Evolutionary conservation across 2,888 invertebrate species (phyloP).

Genomic region (Cancer borealis): DNA sequence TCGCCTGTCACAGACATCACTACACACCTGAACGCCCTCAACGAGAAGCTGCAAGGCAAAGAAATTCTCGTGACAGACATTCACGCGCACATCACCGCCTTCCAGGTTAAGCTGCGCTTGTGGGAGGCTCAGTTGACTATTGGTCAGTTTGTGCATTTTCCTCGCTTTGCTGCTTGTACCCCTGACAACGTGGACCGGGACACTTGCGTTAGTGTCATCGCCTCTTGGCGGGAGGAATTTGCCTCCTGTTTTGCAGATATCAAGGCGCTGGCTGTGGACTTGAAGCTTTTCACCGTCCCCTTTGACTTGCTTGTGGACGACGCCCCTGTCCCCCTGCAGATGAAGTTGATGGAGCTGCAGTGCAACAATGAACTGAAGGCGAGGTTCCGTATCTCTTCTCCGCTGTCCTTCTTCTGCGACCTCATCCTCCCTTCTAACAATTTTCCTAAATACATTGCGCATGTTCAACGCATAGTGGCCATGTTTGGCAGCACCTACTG

Average conservation of each 20-base stretch:
- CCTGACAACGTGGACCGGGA: too few species aligned
- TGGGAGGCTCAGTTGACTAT: too few species aligned
- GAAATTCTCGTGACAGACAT: too few species aligned
- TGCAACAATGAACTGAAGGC: conserved; percentile 56
- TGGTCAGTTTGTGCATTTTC: too few species aligned
- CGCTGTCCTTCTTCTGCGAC: conserved; percentile 16
- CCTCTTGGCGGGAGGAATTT: conserved; percentile 15
- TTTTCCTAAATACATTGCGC: neutral
- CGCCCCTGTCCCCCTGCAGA: conserved; percentile 58
- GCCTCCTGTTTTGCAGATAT: conserved; percentile 8
- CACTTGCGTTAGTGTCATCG: too few species aligned
- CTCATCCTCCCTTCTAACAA: neutral
- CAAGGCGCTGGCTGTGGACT: conserved; percentile 31
- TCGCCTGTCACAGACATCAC: too few species aligned
- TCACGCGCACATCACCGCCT: too few species aligned
- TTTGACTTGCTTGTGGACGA: conserved; percentile 57
- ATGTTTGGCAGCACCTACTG: conserved; percentile 48
- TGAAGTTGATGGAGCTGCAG: conserved; percentile 62
- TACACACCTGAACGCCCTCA: too few species aligned
- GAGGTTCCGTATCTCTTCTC: conserved; percentile 52
- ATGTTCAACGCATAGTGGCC: conserved; percentile 65
- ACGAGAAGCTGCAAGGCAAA: too few species aligned
- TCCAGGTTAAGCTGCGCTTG: too few species aligned
- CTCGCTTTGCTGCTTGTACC: too few species aligned
- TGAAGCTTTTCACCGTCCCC: conserved; percentile 42